Evolutionary conservation across 2,888 invertebrate species (phyloP), one percentile per base, ranked within the genome.

Genomic region (Mimumesa dahlbomi): DNA sequence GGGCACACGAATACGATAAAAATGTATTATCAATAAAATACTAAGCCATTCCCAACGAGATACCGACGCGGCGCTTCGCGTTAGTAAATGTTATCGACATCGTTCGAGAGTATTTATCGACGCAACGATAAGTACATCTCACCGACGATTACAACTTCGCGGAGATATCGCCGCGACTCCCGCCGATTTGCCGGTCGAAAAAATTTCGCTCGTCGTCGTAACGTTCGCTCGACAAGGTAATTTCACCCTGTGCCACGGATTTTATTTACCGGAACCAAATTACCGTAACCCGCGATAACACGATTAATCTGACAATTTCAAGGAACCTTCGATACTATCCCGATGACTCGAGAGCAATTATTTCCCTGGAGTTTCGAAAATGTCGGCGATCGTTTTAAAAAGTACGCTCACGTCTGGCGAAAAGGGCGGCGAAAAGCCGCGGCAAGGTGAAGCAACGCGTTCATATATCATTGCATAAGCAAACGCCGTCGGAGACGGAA

Each of bases 1-100:
- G 62, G 40, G 53, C 34, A n/a, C 19, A 42, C 53, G 65, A 72
- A 75, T 58, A 56, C 62, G 52, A 64, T 67, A 72, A 66, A 72
- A 72, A 69, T 22, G 61, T 62, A 71, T 68, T 69, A 68, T 71
- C 74, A 61, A 76, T 78, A 78, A 78, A 78, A 66, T 57, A 63
- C 36, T 18, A 54, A 61, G 59, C 61, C 54, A 36, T 67, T 62
- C 59, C 52, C 56, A 45, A 53, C 56, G 38, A 43, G 61, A 65
- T 49, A 64, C 36, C 57, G n/a, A 36, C 34, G 43, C 36, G 40
- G 14, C 52, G 48, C 36, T 52, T 34, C 50, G 43, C 63, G 45
- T 62, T 69, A 64, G 69, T 48, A 75, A 75, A 75, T 43, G 56
- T 73, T 73, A 78, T 78, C 69, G 67, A 34, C 65, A 38, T 66